These are phyloP conservation scores for Ptychodera flava DNA, from an alignment of 35 echinoderm and acorn worm genomes.

Conservation along the genomic window DNA sequence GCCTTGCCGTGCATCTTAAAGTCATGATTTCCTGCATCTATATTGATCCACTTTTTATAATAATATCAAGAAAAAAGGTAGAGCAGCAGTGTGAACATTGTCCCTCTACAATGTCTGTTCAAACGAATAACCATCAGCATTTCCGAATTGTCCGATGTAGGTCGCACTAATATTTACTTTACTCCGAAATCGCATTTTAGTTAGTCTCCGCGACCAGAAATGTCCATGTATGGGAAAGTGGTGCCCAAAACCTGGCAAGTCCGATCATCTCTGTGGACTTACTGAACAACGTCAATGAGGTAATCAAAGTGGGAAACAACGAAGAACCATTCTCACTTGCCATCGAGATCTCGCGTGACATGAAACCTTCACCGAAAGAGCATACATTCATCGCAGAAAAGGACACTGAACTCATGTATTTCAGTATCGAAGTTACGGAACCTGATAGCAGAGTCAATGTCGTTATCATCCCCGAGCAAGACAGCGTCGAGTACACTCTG, in stretches of 20 bases:
- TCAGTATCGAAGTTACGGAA: neutral
- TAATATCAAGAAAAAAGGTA: too few species aligned
- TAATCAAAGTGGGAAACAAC: neutral
- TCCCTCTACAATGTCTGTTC: too few species aligned
- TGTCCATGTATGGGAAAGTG: neutral
- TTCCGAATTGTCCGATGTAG: too few species aligned
- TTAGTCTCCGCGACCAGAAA: neutral
- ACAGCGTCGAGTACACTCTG: neutral
- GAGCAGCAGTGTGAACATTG: too few species aligned
- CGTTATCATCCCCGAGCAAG: neutral
- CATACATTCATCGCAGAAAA: neutral
- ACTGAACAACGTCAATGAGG: neutral
- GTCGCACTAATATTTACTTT: too few species aligned
- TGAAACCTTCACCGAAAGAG: neutral
- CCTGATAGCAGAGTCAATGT: neutral
- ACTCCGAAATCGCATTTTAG: too few species aligned
- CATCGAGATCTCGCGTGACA: neutral
- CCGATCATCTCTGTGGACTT: neutral
- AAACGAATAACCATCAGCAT: too few species aligned
- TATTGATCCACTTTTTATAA: too few species aligned
- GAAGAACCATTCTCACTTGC: neutral
- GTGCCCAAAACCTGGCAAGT: neutral
- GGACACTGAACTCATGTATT: neutral
- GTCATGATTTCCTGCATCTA: too few species aligned
- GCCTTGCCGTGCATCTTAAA: too few species aligned